Evolutionary conservation across 2,113 vertebrate species (phyloP).

Genomic region (Aix galericulata): DNA sequence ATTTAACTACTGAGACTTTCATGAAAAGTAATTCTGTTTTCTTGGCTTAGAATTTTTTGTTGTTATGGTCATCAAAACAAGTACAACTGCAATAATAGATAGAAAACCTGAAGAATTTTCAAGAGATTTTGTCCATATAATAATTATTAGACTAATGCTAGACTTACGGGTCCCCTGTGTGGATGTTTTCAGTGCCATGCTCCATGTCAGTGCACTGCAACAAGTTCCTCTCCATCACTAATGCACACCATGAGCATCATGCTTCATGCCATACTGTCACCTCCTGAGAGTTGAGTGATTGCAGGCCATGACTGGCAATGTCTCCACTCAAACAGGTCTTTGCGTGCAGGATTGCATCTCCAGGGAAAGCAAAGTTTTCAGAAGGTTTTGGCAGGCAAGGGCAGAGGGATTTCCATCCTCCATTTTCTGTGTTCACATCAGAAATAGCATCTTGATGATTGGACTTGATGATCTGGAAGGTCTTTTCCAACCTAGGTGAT

Average conservation of each 20-base stretch:
- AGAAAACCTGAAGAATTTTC: neutral
- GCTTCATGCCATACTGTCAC: neutral
- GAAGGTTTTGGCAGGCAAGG: neutral
- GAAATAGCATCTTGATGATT: neutral
- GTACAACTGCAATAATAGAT: neutral
- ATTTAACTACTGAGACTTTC: neutral
- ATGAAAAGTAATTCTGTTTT: neutral
- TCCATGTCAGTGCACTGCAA: rapidly evolving
- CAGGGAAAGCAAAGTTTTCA: neutral
- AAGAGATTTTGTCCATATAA: neutral
- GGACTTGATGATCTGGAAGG: neutral
- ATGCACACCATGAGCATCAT: rapidly evolving
- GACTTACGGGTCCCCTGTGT: rapidly evolving
- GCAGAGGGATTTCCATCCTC: neutral
- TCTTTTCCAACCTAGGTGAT: neutral
- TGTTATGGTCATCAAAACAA: neutral
- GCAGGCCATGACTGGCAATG: neutral
- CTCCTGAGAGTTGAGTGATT: neutral
- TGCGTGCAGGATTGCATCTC: rapidly evolving
- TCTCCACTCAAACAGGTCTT: neutral
- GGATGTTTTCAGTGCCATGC: rapidly evolving
- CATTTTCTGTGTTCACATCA: neutral
- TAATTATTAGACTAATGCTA: neutral
- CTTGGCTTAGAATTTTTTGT: neutral
- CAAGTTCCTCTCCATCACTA: neutral